phyloP scores from a whole-genome alignment of 1,140 invertebrate species.

The Heliconius hermathena region DNA sequence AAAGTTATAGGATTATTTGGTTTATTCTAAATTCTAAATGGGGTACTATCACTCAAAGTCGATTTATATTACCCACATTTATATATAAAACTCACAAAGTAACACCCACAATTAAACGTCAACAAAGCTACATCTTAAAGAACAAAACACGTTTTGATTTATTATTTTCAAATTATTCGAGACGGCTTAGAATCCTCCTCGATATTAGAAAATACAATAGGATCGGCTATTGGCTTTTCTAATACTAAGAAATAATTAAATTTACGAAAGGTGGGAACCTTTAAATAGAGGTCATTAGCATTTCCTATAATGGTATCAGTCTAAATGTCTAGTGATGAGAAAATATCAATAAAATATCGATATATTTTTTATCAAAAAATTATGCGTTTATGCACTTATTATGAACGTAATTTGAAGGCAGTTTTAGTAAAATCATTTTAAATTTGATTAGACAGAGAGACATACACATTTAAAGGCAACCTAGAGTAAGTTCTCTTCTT shows the following conservation, averaged over 20 bases:
- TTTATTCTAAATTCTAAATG: not conserved
- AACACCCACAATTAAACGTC: not conserved
- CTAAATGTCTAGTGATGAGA: conserved; percentile 28
- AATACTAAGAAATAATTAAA: conserved; percentile 60
- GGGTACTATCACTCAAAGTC: not conserved
- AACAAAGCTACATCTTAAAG: not conserved
- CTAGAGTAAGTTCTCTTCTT: too few relatives aligned
- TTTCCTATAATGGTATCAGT: conserved; percentile 64
- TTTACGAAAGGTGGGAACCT: conserved; percentile 55
- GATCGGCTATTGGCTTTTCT: conserved; percentile 30
- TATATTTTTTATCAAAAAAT: not conserved
- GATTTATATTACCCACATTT: not conserved
- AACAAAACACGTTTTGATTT: conserved; percentile 8
- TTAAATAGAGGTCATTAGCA: conserved; percentile 71
- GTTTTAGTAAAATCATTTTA: too few relatives aligned
- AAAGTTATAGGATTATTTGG: not conserved
- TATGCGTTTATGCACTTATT: too few relatives aligned
- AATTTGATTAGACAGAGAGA: too few relatives aligned
- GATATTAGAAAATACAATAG: conserved; percentile 26
- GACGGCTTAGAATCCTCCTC: conserved; percentile 11
- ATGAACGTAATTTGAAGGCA: too few relatives aligned
- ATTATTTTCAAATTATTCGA: conserved; percentile 18
- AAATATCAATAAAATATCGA: not conserved
- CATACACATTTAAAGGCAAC: too few relatives aligned
- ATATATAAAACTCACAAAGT: not conserved